Evolutionary conservation across 2,888 invertebrate species (phyloP), one percentile per base, ranked within the genome.

Genomic region (Lithosia quadra): DNA sequence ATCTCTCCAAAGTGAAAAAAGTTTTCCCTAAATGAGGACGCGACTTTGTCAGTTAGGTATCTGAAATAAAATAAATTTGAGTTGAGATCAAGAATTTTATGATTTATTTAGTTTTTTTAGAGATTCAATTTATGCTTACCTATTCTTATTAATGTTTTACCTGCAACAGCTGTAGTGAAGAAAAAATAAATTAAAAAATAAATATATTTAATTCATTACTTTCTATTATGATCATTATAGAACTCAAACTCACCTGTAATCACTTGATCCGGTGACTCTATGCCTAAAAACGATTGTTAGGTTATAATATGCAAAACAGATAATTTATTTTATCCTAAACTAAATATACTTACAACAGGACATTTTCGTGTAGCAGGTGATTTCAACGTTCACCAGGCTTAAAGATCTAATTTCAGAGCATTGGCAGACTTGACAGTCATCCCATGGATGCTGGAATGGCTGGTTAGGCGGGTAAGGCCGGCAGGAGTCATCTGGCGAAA

Each of bases 371-470:
- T 84, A 91, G 77, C 94, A 94, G 80, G 88, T 89, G 68, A 94
- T 86, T 80, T 94, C 94, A 0, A 94, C 84, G 36, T 86, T 90
- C 75, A 88, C 76, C 58, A 86, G 61, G 2, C 84, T 85, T 0
- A 60, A 15, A 2, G 79, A 68, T 53, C 69, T 75, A 11, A 83
- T 76, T 73, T 94, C 93, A 0, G 77, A 83, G 74, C 94, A 94
- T 53, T 91, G 76, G 72, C 94, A 94, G 61, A 87, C 75, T 78
- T 90, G 91, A 77, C 94, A 94, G 1, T 90, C 88, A 71, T 94
- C 93, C 93, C 93, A 94, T 0, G 94, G 94, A 73, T 94, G 94
- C 74, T 91, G 89, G 88, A 94, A 94, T 0, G 88, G 86, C 61
- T 84, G 83, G 69, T 89, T 87, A 0, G 92, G 90, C 0, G 83